Evolutionary conservation across 2,888 invertebrate species (phyloP), one percentile per base, ranked within the genome.

Genomic region (Himalopsyche kuldschensis): DNA sequence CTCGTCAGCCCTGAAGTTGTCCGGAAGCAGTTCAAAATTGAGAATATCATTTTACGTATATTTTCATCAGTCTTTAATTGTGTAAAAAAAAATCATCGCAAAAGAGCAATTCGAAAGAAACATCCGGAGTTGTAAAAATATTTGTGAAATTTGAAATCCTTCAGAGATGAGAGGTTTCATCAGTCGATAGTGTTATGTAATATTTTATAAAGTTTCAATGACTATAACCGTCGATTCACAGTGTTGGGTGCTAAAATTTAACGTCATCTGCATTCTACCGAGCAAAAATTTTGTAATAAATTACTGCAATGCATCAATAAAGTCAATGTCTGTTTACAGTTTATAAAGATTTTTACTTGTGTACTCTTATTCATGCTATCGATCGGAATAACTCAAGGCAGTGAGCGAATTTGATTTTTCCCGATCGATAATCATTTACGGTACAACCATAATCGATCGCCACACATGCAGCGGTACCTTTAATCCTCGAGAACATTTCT

Each of bases 321-420:
- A 84, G 82, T 80, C 82, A 84, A 84, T 84, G 82, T 84, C 82
- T 84, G 82, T 84, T 84, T 82, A 84, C 80, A 82, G 82, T 84
- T 84, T 41, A 48, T 78, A n/a, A 41, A 27, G 46, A 48, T 30
- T 78, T 78, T 78, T 78, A 47, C 48, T 78, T 78, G 15, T 78
- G 35, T 46, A 78, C 35, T 76, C 31, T 76, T 35, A 32, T 41
- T 76, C 35, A n/a, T 35, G 30, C 75, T 76, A 32, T 35, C 8
- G 41, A 76, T 76, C 76, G 17, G 8, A 30, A 69, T 27, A 11
- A 69, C 8, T 69, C 30, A 6, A 27, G 30, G 30, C 11, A 30
- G 69, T 27, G 69, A 69, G 20, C 27, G 30, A 30, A 69, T 69
- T 30, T 24, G 15, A 69, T 20, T 69, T 69, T 69, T 30, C 30